phyloP scores from a whole-genome alignment of 1,140 invertebrate genomes.

The Steinernema feltiae region DNA sequence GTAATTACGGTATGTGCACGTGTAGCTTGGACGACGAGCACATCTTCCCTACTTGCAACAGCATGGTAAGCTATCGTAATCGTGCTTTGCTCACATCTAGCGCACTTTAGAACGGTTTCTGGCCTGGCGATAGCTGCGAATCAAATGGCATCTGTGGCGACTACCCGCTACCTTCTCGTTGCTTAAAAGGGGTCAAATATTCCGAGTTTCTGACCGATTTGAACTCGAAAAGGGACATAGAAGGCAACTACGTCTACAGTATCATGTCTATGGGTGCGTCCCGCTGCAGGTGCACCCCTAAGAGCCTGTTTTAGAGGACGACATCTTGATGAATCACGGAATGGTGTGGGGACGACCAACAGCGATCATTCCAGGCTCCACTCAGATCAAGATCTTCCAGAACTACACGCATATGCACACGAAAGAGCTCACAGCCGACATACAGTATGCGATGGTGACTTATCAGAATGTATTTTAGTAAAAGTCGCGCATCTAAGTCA shows the following conservation, averaged over 20 bases:
- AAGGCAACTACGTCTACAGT: background rate
- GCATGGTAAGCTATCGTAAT: background rate
- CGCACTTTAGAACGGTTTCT: slow-evolving; percentile 16
- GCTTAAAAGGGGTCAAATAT: background rate
- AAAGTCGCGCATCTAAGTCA: too few species aligned
- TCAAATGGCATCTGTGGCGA: background rate
- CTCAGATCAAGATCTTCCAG: slow-evolving; percentile 20
- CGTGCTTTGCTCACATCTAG: background rate
- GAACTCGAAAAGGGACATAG: background rate
- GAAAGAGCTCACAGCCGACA: slow-evolving; percentile 34
- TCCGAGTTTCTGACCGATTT: background rate
- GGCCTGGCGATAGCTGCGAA: background rate
- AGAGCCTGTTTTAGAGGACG: background rate
- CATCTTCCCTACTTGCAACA: slow-evolving; percentile 3
- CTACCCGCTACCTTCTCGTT: background rate
- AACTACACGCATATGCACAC: slow-evolving; percentile 40
- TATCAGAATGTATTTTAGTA: slow-evolving; percentile 3
- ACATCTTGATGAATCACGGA: background rate
- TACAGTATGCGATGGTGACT: slow-evolving; percentile 39
- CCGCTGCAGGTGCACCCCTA: background rate
- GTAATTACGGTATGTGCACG: slow-evolving; percentile 21
- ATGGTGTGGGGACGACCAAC: background rate
- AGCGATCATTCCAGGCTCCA: background rate
- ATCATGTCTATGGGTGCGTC: background rate
- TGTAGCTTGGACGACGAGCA: background rate